Percentiles rank a stretch among this genome's conserved stretches.
Evolutionary conservation across 2,888 invertebrate genomes (phyloP).

Genomic region (Dione vanillae): DNA sequence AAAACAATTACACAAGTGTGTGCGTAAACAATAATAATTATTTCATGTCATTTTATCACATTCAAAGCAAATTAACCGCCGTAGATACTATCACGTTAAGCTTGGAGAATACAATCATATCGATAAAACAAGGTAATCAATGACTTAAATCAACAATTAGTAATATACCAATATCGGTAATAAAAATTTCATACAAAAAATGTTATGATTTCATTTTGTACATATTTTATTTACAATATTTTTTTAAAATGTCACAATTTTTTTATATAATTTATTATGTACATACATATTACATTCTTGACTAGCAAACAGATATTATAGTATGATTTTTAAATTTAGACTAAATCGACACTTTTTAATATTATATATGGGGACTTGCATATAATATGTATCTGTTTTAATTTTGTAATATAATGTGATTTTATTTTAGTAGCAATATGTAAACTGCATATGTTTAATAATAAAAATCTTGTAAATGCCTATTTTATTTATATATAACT

Average conservation of each 20-base stretch:
- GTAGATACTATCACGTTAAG: conserved; percentile 13
- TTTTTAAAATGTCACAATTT: conserved; percentile 1
- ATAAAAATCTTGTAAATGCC: too few species aligned
- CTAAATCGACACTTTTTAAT: conserved; percentile 8
- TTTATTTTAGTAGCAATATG: conserved; percentile 2
- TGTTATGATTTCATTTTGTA: not conserved
- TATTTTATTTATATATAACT: too few species aligned
- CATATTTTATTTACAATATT: conserved; percentile 1
- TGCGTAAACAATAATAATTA: conserved; percentile 41
- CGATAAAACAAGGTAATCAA: conserved; percentile 4
- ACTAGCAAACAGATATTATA: conserved; percentile 56
- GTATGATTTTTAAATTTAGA: conserved; percentile 15
- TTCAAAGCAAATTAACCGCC: conserved; percentile 28
- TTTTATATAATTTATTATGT: not conserved
- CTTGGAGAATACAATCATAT: not conserved
- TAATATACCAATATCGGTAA: not conserved
- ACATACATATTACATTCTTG: conserved; percentile 49
- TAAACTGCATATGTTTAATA: not conserved
- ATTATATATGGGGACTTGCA: not conserved
- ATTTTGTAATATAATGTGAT: not conserved
- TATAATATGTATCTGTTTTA: not conserved
- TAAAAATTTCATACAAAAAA: not conserved
- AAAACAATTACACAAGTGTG: conserved; percentile 34
- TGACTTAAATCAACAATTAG: not conserved
- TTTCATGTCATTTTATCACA: conserved; percentile 37